Conservation (phyloP, 2,888 invertebrate genomes). For the Geotrupes spiniger region DNA sequence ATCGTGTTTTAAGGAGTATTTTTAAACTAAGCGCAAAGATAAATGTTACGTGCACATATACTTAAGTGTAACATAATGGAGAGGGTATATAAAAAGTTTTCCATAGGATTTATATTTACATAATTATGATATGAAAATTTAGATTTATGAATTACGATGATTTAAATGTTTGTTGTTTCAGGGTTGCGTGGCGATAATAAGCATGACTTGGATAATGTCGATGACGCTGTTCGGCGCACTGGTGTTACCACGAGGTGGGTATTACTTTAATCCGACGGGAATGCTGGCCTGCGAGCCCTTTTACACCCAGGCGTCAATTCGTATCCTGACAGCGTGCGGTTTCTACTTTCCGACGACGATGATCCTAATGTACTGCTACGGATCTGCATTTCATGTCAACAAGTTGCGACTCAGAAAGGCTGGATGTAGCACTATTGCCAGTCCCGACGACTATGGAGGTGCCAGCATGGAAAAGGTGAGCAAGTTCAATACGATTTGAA, state of each 20-base stretch:
- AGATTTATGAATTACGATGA: too few relatives aligned
- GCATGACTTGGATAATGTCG: constrained; percentile 81
- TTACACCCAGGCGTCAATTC: constrained; percentile 67
- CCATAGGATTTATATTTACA: too few relatives aligned
- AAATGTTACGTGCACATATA: too few relatives aligned
- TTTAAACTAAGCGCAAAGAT: too few relatives aligned
- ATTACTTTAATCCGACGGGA: constrained; percentile 84
- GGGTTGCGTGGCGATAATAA: constrained; percentile 83
- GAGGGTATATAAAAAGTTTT: too few relatives aligned
- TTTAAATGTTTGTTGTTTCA: too few relatives aligned
- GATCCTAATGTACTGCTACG: constrained; percentile 90
- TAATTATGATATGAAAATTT: too few relatives aligned
- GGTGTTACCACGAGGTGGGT: constrained; percentile 81
- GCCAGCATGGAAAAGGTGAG: constrained; percentile 56
- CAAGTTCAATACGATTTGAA: constrained; percentile 4
- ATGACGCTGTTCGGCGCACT: constrained; percentile 79
- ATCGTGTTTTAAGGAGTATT: too few relatives aligned
- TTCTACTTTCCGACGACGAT: constrained; percentile 90
- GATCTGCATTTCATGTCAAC: constrained; percentile 85
- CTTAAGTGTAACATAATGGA: too few relatives aligned
- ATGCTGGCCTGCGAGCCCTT: constrained; percentile 86
- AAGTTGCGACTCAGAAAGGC: constrained; percentile 66
- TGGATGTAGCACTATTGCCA: constrained; percentile 44
- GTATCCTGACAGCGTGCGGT: constrained; percentile 81
- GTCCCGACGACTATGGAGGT: constrained; percentile 51